These are phyloP conservation scores for Phocoena sinus DNA, from an alignment of 2,113 vertebrate genomes.

Conservation along the genomic window DNA sequence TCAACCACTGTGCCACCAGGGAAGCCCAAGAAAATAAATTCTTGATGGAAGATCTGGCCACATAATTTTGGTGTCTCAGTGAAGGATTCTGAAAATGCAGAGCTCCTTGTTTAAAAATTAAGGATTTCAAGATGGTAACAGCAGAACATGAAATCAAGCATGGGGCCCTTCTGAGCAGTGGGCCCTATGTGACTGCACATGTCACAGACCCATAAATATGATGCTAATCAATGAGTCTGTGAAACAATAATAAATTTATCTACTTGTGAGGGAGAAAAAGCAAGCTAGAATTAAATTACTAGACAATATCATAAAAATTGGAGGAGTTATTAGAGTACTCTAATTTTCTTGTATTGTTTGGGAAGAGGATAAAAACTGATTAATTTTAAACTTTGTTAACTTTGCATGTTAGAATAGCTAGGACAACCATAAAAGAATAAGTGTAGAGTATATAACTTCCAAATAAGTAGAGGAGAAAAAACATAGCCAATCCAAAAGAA, in stretches of 20 bases:
- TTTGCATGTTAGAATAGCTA: background rate
- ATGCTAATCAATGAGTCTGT: background rate
- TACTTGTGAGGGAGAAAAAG: background rate
- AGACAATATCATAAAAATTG: background rate
- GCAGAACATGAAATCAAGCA: too few relatives aligned
- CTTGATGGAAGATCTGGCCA: background rate
- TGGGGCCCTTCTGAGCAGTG: too few relatives aligned
- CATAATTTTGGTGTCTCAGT: background rate
- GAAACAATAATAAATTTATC: background rate
- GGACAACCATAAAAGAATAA: background rate
- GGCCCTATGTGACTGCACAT: too few relatives aligned
- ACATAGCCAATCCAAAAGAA: background rate
- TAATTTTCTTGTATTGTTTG: background rate
- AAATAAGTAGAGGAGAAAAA: background rate
- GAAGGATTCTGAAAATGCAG: background rate
- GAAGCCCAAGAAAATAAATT: background rate
- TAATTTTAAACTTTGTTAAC: too few relatives aligned
- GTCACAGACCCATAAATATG: background rate
- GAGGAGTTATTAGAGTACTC: background rate
- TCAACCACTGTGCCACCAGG: too few relatives aligned
- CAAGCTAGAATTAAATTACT: background rate
- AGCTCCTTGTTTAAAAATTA: background rate
- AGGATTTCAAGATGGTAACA: too few relatives aligned
- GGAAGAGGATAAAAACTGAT: background rate
- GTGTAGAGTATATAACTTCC: background rate